Evolutionary conservation across 2,113 vertebrate genomes (phyloP), one percentile per base, ranked within the genome.

Genomic region (Cervus canadensis): DNA sequence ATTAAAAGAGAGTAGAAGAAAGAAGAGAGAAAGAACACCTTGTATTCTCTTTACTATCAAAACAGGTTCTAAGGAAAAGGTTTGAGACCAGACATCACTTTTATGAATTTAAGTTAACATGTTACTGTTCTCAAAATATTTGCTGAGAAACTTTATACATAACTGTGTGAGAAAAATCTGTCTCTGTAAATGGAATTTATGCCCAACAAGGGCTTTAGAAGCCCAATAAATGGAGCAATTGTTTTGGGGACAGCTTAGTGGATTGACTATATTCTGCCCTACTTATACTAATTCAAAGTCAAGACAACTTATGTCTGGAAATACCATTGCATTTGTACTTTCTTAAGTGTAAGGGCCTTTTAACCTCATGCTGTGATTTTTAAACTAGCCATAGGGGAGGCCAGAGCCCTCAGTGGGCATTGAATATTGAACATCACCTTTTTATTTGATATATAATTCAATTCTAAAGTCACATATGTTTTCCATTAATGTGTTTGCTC

Each of bases 161-260:
- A 87, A 71, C 26, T 91, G 36, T 79, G 50, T 26, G 87, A 84
- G 56, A 90, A 96, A 87, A 6, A 40, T 64, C 87, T 60, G 13
- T 62, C 50, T 92, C 30, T 79, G 21, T n/a, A 90, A 83, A 92
- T 85, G 56, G 3, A 87, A 97, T 94, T 87, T 94, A 48, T 94
- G 50, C 50, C 25, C 64, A 36, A 54, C 64, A 57, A 78, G 10
- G 56, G 26, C 67, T 79, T 78, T 89, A 94, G 23, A 96, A 94
- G 16, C 8, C 62, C 57, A 71, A 25, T 93, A 90, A 81, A 30
- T 74, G 54, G 21, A 94, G 40, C 19, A 87, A 30, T 92, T 97
- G 84, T 94, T 97, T 93, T 10, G 8, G 21, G 56, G 11, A 96
- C 87, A 6, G 64, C 28, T 26, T 90, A 28, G 7, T 43, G 8